Base-by-base conservation (phyloP, 2,888 invertebrate genomes). In the Agonum fuliginosum region DNA sequence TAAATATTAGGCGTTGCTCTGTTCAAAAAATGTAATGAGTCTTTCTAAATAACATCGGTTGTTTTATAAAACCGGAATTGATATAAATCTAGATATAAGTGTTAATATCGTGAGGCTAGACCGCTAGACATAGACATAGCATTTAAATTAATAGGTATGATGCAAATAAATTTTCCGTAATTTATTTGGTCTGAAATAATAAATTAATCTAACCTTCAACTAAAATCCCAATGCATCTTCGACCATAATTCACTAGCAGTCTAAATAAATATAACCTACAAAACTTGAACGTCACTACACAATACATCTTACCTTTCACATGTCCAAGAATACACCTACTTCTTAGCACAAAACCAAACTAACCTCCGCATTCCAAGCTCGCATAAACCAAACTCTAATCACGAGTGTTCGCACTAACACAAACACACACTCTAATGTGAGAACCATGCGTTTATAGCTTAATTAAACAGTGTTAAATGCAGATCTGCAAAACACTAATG, bases 401-500 rank as follows among this genome's bases (percentile, higher is more conserved):
- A 46, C 46, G 1, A 46, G 1, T 17, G 46, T 14, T 46, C 19
- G 12, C 46, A 17, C 14, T 46, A n/a, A 17, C 46, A 46, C 46
- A 71, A 51, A 51, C 71, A 20, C 27, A 41, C 67, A 27, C 30
- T n/a, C 14, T 1, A n/a, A 34, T 34, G 71, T 72, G 71, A 72
- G 51, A 72, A 72, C 34, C 51, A 72, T 54, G 34, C 51, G 71
- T 51, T 51, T 72, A 72, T 51, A 51, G 51, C 54, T 72, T 72
- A 51, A 72, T 72, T 72, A 72, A 72, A 72, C 71, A 72, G 43
- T 3, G 51, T 34, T 51, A 41, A 72, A 72, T 48, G 24, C 30
- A 20, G 54, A 72, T 72, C 71, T 12, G 30, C 71, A 37, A 69
- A 72, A 72, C 51, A 72, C 71, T 51, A 72, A 51, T 54, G 71